Base-by-base conservation (phyloP, 2,888 invertebrate genomes). In the Sinohyriopsis cumingii region DNA sequence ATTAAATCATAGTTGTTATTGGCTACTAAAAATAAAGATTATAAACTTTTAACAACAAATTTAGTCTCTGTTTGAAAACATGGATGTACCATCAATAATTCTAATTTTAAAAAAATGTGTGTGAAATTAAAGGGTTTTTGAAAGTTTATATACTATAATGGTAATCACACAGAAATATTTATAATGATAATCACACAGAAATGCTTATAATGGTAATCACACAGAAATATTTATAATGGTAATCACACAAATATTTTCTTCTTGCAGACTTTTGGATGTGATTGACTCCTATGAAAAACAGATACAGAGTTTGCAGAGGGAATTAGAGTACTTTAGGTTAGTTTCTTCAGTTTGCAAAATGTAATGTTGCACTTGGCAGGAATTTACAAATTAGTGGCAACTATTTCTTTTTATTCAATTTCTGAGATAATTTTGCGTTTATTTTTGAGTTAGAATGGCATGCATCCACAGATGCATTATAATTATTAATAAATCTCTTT, bases 201-300 rank as follows among this genome's bases (percentile, higher is more conserved):
- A 57, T 24, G 33, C n/a, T n/a, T 28, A 7, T 25, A 5, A 22
- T 15, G 24, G 20, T 20, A 5, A 22, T 15, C 59, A 59, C n/a
- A 59, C 5, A 59, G 24, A 59, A 22, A 59, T 25, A 33, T 5
- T 33, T n/a, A 18, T 24, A 18, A n/a, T 9, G 22, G 18, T 18
- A 57, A n/a, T 9, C 59, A 57, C 19, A 57, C 18, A 57, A n/a
- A n/a, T n/a, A 57, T 20, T 68, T 55, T 45, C 24, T 33, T 68
- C 28, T 72, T 76, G 12, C 69, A 86, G 86, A 71, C 70, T 87
- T 60, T 70, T 87, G 65, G 87, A 87, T 79, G 79, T 87, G 53
- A 87, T 87, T 62, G 87, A 87, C 73, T 76, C 84, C 9, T 87
- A 87, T 79, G 87, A 87, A 69, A 72, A 73, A 61, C 84, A 87